Conservation (phyloP, 2,113 vertebrate genomes). For the Lichenostomus cassidix region DNA sequence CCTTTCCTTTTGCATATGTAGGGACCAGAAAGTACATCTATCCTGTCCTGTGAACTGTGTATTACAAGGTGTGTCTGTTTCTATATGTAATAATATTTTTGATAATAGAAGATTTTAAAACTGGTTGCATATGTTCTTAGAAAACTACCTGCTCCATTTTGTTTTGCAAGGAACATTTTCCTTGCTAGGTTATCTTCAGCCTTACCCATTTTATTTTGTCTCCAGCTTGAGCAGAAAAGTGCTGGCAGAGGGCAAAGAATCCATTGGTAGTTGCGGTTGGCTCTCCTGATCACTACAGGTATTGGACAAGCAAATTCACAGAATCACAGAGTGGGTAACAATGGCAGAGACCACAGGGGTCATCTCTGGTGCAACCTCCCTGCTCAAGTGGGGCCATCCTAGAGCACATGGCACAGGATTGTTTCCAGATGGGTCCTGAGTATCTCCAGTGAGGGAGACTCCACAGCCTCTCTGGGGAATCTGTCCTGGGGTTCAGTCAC, state of each 20-base stretch:
- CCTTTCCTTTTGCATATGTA: not conserved
- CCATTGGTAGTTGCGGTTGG: not conserved
- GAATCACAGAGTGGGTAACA: not conserved
- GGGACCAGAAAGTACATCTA: not conserved
- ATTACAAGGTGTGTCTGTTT: not conserved
- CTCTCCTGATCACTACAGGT: not conserved
- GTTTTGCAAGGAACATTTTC: not conserved
- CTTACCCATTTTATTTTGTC: not conserved
- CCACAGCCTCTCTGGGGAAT: not conserved
- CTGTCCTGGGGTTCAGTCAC: rapidly evolving
- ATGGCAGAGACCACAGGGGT: not conserved
- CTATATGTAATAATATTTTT: not conserved
- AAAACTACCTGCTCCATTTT: not conserved
- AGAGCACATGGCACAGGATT: not conserved
- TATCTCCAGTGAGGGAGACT: not conserved
- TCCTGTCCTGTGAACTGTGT: not conserved
- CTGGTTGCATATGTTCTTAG: not conserved
- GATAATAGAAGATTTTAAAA: not conserved
- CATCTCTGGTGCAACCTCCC: not conserved
- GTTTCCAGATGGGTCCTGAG: not conserved
- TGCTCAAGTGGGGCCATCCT: not conserved
- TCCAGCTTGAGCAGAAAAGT: not conserved
- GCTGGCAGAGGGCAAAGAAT: not conserved
- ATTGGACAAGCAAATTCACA: not conserved
- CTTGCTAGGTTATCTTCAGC: not conserved